Evolutionary conservation across 2,797 vertebrate species (phyloP).

Genomic region (Cottoperca gobio): DNA sequence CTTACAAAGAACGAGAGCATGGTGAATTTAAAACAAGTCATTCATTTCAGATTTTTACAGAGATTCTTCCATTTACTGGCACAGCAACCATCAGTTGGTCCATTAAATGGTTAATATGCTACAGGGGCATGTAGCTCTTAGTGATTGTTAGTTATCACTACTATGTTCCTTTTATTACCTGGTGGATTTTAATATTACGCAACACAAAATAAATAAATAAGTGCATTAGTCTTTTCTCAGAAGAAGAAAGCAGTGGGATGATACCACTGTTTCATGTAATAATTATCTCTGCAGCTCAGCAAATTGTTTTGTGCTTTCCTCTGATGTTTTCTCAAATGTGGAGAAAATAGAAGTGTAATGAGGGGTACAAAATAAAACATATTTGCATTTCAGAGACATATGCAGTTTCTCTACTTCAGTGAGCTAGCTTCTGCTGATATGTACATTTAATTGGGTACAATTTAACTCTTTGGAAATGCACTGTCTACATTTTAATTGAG

Average conservation of each 20-base stretch:
- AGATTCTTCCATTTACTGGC: background rate
- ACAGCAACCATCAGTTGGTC: background rate
- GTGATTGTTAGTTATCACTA: constrained; percentile 25
- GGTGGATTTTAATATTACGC: constrained; percentile 40
- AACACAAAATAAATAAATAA: constrained; percentile 48
- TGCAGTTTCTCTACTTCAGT: constrained; percentile 53
- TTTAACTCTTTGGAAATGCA: constrained; percentile 45
- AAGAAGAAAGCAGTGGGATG: constrained; percentile 34
- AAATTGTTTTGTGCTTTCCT: constrained; percentile 67
- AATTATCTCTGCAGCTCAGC: constrained; percentile 74
- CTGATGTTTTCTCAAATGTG: constrained; percentile 68
- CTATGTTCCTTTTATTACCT: constrained; percentile 35
- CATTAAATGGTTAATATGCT: constrained; percentile 30
- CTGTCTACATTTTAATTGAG: constrained; percentile 22
- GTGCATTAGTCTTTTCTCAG: constrained; percentile 32
- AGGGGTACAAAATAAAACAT: constrained; percentile 68
- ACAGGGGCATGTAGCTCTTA: constrained; percentile 10
- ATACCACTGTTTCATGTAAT: constrained; percentile 55
- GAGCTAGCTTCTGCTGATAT: constrained; percentile 67
- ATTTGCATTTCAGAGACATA: constrained; percentile 73
- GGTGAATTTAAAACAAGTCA: constrained; percentile 25
- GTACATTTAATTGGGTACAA: constrained; percentile 71
- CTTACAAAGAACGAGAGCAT: background rate
- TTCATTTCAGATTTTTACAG: background rate
- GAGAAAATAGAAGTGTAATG: constrained; percentile 71